A percentile compares a stretch with the other conserved stretches of the same genome.
Evolutionary conservation across 2,113 vertebrate genomes (phyloP).

Genomic region (Zeus faber): DNA sequence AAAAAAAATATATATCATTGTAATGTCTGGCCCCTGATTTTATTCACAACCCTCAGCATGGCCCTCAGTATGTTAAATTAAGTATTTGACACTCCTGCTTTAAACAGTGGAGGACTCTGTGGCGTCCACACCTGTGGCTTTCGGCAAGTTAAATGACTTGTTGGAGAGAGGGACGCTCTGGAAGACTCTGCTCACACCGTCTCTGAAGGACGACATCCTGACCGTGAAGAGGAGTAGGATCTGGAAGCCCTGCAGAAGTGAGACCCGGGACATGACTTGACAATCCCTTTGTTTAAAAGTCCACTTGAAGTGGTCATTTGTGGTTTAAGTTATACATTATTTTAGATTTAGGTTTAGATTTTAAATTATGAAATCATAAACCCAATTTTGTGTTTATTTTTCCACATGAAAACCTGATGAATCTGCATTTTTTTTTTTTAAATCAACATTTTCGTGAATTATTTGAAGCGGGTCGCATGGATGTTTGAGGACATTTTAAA

Average conservation of each 20-base stretch:
- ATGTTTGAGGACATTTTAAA: too few relatives aligned
- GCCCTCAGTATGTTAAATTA: neutral
- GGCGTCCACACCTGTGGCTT: neutral
- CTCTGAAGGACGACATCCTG: constrained; percentile 25
- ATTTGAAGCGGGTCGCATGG: too few relatives aligned
- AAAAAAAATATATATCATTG: neutral
- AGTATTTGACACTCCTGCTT: neutral
- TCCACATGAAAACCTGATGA: too few relatives aligned
- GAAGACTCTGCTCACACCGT: accelerated
- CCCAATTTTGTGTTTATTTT: too few relatives aligned
- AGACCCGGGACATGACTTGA: neutral
- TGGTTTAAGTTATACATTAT: neutral
- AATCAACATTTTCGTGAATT: too few relatives aligned
- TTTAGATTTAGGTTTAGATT: too few relatives aligned
- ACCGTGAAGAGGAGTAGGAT: constrained; percentile 60
- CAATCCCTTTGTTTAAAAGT: too few relatives aligned
- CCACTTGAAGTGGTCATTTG: neutral
- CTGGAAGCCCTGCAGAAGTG: constrained; percentile 48
- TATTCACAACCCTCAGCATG: neutral
- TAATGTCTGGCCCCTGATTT: neutral
- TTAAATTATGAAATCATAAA: too few relatives aligned
- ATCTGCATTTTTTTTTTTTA: too few relatives aligned
- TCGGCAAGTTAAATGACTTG: neutral
- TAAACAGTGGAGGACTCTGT: constrained; percentile 4
- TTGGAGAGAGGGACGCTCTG: neutral